Evolutionary conservation across 2,113 vertebrate species (phyloP), one percentile per base, ranked within the genome.

Genomic region (Rattus rattus): DNA sequence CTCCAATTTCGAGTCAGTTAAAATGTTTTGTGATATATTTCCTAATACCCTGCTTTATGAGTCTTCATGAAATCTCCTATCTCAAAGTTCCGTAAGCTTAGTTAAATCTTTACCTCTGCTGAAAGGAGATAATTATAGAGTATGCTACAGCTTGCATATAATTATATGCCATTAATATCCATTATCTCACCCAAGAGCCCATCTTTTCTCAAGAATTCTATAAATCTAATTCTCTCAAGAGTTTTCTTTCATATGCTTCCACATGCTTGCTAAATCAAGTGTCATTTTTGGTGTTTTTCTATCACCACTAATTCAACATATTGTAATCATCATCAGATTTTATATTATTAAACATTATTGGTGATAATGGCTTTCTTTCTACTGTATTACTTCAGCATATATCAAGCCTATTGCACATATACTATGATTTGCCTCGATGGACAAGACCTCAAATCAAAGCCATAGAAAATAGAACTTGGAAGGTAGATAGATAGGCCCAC

Each of bases 71-170:
- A 12, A 77, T 73, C 56, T 90, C 9, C 19, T 88, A 7, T 70
- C 33, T n/a, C 28, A 90, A 52, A 30, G 19, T 76, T 49, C 36
- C 84, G 0, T 83, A 88, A 91, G 14, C 22, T 77, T 94, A 81
- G 79, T 89, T 84, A 96, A 70, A 65, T 63, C 56, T 91, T 89
- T 85, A 59, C n/a, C 73, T 95, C 86, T 93, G 90, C 49, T 90
- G 22, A 90, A 96, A 94, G 90, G 65, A 94, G 75, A 80, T 92
- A 87, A 96, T 96, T 93, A 83, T 43, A 88, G 43, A 79, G 36
- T 80, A 28, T 94, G 56, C 43, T 88, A 70, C 20, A 94, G 89
- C 86, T 93, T 47, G 39, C 79, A 79, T 79, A 33, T 47, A 73
- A 95, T 93, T 93, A 54, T 65, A 69, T 69, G 28, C 69, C 91